A percentile compares a stretch with the other conserved stretches of the same genome.
Evolutionary conservation across 2,113 vertebrate species (phyloP).

Genomic region (Lasiurus cinereus): DNA sequence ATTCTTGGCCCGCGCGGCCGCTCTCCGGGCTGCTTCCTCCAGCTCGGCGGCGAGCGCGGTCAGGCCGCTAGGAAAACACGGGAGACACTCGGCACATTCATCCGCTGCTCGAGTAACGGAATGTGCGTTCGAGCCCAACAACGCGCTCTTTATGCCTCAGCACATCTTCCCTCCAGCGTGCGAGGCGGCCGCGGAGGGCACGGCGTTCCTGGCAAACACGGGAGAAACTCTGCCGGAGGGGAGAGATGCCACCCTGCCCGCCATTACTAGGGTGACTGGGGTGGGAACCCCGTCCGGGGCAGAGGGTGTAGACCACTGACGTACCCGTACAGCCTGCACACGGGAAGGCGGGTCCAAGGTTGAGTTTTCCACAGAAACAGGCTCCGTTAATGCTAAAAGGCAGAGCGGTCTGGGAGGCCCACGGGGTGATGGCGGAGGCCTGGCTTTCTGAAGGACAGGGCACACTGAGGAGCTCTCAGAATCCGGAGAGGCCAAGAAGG

Average conservation of each 20-base stretch:
- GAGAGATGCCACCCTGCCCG: background rate
- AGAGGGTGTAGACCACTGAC: background rate
- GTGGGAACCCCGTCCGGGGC: background rate
- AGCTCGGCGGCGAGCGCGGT: slow-evolving; percentile 50
- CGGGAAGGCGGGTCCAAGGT: background rate
- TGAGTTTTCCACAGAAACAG: background rate
- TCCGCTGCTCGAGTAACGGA: slow-evolving; percentile 64
- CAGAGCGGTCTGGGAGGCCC: background rate
- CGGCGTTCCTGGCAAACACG: slow-evolving; percentile 15
- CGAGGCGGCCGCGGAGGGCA: slow-evolving; percentile 4
- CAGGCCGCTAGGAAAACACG: slow-evolving; percentile 70
- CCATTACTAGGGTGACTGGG: background rate
- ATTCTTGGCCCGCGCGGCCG: slow-evolving; percentile 67
- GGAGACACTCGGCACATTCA: slow-evolving; percentile 61
- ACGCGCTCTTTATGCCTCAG: slow-evolving; percentile 46
- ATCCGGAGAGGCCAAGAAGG: background rate
- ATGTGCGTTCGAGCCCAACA: slow-evolving; percentile 53
- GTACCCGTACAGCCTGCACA: background rate
- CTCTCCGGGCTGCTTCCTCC: slow-evolving; percentile 62
- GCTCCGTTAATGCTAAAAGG: background rate
- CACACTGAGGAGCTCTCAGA: background rate
- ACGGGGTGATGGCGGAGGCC: background rate
- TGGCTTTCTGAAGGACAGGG: background rate
- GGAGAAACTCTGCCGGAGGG: background rate
- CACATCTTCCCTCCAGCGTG: background rate